A percentile compares a stretch with the other conserved stretches of the same genome.
Evolutionary conservation across 1,140 invertebrate genomes (phyloP).

Genomic region (Drosophila cardini): DNA sequence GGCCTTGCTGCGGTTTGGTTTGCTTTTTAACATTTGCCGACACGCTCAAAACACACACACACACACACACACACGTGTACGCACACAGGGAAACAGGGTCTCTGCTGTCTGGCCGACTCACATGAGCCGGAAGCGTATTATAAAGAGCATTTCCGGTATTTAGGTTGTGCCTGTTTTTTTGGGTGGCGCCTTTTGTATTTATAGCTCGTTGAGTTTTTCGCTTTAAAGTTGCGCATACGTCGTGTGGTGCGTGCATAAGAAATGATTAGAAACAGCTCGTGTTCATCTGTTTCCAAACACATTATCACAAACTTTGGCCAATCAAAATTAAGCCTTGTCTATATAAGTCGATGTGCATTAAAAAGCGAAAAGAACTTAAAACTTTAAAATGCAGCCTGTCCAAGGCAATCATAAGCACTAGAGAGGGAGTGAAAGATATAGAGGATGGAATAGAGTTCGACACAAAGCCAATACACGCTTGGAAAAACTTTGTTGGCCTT

Average conservation of each 20-base stretch:
- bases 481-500: slow-evolving; percentile 36
- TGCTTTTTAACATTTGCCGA: slow-evolving; percentile 66
- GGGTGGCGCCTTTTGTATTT: slow-evolving; percentile 39
- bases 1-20: slow-evolving; percentile 54
- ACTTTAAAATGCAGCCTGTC: slow-evolving; percentile 47
- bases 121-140: slow-evolving; percentile 79
- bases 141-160: slow-evolving; percentile 81
- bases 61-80: slow-evolving; percentile 6
- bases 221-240: slow-evolving; percentile 51
- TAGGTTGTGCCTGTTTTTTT: slow-evolving; percentile 48
- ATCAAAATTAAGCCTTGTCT: slow-evolving; percentile 63
- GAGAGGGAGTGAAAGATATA: not conserved
- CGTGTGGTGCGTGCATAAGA: slow-evolving; percentile 43
- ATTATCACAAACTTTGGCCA: slow-evolving; percentile 55
- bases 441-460: slow-evolving; percentile 3
- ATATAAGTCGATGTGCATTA: slow-evolving; percentile 17
- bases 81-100: not conserved
- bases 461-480: slow-evolving; percentile 45
- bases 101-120: slow-evolving; percentile 57
- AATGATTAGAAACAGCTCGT: slow-evolving; percentile 40
- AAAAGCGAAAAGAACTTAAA: slow-evolving; percentile 52
- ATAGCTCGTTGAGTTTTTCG: slow-evolving; percentile 58
- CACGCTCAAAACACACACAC: slow-evolving; percentile 33
- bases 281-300: slow-evolving; percentile 15
- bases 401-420: slow-evolving; percentile 62